Conservation (phyloP, 2,888 invertebrate species). For the Hofmannophila pseudospretella region DNA sequence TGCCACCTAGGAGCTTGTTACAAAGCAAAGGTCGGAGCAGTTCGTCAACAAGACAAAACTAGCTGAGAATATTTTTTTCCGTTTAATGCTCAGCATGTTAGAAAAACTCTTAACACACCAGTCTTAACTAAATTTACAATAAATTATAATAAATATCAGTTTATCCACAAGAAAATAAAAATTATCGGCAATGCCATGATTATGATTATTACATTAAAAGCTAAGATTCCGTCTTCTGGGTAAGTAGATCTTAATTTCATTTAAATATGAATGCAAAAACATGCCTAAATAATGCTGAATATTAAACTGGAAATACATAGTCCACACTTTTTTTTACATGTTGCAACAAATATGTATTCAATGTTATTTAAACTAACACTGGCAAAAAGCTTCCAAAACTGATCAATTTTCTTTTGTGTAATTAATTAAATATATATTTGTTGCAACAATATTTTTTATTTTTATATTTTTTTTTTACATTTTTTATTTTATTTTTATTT, state of each 20-base stretch:
- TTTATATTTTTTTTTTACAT: conserved; percentile 38
- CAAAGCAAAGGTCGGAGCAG: conserved; percentile 72
- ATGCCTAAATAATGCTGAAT: conserved; percentile 77
- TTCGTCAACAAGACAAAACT: conserved; percentile 73
- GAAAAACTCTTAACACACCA: conserved; percentile 56
- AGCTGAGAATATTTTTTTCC: conserved; percentile 73
- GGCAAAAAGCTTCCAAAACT: too few species aligned
- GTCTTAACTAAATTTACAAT: conserved; percentile 46
- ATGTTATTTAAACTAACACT: background rate
- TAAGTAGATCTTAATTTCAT: conserved; percentile 50
- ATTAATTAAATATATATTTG: background rate
- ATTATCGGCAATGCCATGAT: conserved; percentile 38
- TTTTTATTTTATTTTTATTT: conserved; percentile 45
- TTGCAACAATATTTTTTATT: conserved; percentile 25
- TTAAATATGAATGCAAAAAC: conserved; percentile 67
- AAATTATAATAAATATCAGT: conserved; percentile 37
- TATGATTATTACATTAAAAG: conserved; percentile 68
- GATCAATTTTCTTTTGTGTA: background rate
- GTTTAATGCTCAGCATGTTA: conserved; percentile 77
- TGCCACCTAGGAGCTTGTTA: conserved; percentile 55
- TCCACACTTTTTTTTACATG: conserved; percentile 63
- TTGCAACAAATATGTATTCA: conserved; percentile 1
- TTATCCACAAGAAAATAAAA: conserved; percentile 28
- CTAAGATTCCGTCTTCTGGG: conserved; percentile 55
- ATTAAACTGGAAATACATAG: conserved; percentile 77